Conservation (phyloP, 2,113 vertebrate species). For the Rousettus leschenaultii region DNA sequence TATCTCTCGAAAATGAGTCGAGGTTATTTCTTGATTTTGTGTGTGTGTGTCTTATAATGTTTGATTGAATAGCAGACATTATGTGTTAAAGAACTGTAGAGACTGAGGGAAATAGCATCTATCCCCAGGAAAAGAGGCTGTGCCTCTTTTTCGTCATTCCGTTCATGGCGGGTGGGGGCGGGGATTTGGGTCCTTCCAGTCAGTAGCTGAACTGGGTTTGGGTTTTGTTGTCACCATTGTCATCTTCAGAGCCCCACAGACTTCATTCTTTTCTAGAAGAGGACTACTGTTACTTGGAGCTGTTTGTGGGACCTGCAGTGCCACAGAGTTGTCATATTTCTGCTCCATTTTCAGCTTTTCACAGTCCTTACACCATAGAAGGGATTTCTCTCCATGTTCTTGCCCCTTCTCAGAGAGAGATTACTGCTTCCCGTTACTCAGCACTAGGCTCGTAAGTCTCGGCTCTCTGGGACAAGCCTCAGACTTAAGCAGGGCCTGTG, state of each 20-base stretch:
- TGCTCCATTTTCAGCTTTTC: background rate
- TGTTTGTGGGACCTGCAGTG: background rate
- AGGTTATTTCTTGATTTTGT: background rate
- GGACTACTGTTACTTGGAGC: background rate
- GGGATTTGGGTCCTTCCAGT: background rate
- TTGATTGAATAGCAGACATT: background rate
- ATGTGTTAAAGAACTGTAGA: background rate
- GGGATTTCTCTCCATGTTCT: background rate
- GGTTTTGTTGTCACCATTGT: background rate
- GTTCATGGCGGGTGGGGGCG: fast-evolving
- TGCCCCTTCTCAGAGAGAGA: background rate
- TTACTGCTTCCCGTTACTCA: background rate
- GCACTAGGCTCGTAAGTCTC: background rate
- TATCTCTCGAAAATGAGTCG: background rate
- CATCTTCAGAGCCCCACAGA: background rate
- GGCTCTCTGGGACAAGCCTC: background rate
- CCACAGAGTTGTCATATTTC: background rate
- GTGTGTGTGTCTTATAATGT: background rate
- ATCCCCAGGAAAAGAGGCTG: background rate
- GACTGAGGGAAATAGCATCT: background rate
- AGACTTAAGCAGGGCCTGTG: background rate
- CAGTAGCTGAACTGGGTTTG: background rate
- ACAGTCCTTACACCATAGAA: background rate
- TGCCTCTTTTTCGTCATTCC: background rate
- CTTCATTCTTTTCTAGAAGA: background rate